Evolutionary conservation across 2,113 vertebrate genomes (phyloP), one percentile per base, ranked within the genome.

Genomic region (Myxocyprinus asiaticus): DNA sequence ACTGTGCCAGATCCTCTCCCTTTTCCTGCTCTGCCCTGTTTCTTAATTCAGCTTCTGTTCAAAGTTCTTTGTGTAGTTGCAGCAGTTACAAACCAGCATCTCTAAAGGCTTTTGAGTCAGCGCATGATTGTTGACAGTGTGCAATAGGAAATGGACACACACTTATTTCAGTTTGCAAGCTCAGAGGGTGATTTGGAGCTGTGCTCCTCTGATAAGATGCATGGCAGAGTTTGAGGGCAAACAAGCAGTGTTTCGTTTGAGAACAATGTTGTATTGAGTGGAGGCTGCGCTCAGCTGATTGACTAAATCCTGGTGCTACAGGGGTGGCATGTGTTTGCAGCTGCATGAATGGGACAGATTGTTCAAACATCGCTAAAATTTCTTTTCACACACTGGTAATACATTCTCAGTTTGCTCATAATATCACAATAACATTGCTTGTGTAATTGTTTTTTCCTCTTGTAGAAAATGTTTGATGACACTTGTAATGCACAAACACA

Each of bases 181-280:
- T 22, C 61, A 56, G 67, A 67, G 68, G 74, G 81, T 77, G 86
- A 84, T 86, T 88, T 85, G 80, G 78, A 80, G 87, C 86, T 88
- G 90, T 85, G 83, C 78, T 83, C 64, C 72, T 82, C 76, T 58
- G 89, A 91, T 92, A 90, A 91, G 89, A 87, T 84, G 83, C 80
- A 71, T 75, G 63, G 70, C 86, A 81, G 83, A 86, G 50, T 81
- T 81, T 76, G 73, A 74, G 77, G 84, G 86, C 67, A 86, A 88
- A 85, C 84, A 87, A 88, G 84, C 77, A 68, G 84, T 68, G 82
- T 68, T 88, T 84, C 88, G 82, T 84, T 17, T 50, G 81, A 85
- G 88, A 92, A 92, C 91, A 93, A 91, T 92, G 91, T 84, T 64
- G 84, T 85, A 90, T 89, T 93, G 89, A 92, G 88, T 80, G 22